Evolutionary conservation across 2,797 vertebrate genomes (phyloP).

Genomic region (Astyanax mexicanus): DNA sequence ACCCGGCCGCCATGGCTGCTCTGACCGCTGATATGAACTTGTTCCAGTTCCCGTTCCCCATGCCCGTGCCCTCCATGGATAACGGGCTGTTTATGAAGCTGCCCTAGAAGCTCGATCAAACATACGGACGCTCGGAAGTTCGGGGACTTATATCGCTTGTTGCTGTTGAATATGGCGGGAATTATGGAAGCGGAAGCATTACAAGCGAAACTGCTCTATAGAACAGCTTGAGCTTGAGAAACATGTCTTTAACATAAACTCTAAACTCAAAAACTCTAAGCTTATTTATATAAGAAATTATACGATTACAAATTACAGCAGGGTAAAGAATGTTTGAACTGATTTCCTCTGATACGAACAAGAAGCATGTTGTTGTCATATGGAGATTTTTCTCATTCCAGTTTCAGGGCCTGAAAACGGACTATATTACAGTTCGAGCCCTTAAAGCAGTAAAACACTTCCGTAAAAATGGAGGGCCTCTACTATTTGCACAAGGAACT

Average conservation of each 20-base stretch:
- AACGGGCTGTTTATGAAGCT: slow-evolving; percentile 90
- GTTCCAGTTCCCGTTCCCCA: slow-evolving; percentile 93
- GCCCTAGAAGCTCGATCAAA: slow-evolving; percentile 65
- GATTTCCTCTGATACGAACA: slow-evolving; percentile 54
- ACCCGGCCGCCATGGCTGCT: slow-evolving; percentile 95
- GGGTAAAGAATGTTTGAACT: slow-evolving; percentile 76
- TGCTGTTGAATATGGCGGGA: neutral
- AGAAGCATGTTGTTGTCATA: slow-evolving; percentile 84
- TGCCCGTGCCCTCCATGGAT: slow-evolving; percentile 90
- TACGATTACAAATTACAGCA: slow-evolving; percentile 63
- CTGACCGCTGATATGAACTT: slow-evolving; percentile 96
- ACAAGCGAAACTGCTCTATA: neutral
- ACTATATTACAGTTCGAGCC: slow-evolving; percentile 63
- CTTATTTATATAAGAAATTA: slow-evolving; percentile 71
- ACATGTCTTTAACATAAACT: slow-evolving; percentile 48
- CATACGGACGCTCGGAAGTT: slow-evolving; percentile 3
- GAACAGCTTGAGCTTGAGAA: slow-evolving; percentile 16
- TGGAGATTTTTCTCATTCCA: slow-evolving; percentile 71
- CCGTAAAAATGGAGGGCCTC: slow-evolving; percentile 49
- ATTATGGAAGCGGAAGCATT: neutral
- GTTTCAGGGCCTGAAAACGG: slow-evolving; percentile 60
- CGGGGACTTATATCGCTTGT: no score
- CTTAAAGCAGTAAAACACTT: slow-evolving; percentile 65
- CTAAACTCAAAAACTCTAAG: no score
- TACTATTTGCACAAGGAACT: slow-evolving; percentile 79